Conservation (phyloP, 1,140 invertebrate species). For the Thaumetopoea pityocampa region DNA sequence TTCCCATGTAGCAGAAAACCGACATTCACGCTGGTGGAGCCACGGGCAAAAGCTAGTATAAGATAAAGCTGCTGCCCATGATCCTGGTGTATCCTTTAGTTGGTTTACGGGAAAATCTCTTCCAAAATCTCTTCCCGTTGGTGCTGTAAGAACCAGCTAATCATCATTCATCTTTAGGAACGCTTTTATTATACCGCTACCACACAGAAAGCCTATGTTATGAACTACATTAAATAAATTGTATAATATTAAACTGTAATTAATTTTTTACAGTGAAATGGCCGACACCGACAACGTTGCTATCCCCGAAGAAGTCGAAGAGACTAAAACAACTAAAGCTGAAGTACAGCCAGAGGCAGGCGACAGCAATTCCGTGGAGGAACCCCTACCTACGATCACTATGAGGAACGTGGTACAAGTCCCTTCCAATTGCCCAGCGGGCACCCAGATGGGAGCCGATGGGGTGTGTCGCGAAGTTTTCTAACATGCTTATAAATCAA, state of each 20-base stretch:
- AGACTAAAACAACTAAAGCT: slow-evolving; percentile 19
- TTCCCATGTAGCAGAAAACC: too few relatives aligned
- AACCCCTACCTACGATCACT: slow-evolving; percentile 10
- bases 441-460: slow-evolving; percentile 39
- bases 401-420: slow-evolving; percentile 43
- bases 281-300: slow-evolving; percentile 44
- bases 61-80: too few relatives aligned
- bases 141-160: too few relatives aligned
- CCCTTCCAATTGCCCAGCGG: slow-evolving; percentile 52
- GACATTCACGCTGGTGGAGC: too few relatives aligned
- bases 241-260: background rate
- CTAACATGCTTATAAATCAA: slow-evolving; percentile 17
- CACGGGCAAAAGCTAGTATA: too few relatives aligned
- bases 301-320: slow-evolving; percentile 47
- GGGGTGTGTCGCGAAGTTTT: slow-evolving; percentile 58
- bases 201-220: too few relatives aligned
- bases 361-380: slow-evolving; percentile 27
- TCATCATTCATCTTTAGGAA: too few relatives aligned
- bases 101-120: too few relatives aligned
- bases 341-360: slow-evolving; percentile 22
- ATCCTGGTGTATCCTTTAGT: too few relatives aligned
- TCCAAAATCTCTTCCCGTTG: too few relatives aligned
- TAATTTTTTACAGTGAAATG: slow-evolving; percentile 41
- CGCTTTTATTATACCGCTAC: too few relatives aligned
- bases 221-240: too few relatives aligned